Evolutionary conservation across 2,888 invertebrate genomes (phyloP), one percentile per base, ranked within the genome.

Genomic region (Achlya flavicornis): DNA sequence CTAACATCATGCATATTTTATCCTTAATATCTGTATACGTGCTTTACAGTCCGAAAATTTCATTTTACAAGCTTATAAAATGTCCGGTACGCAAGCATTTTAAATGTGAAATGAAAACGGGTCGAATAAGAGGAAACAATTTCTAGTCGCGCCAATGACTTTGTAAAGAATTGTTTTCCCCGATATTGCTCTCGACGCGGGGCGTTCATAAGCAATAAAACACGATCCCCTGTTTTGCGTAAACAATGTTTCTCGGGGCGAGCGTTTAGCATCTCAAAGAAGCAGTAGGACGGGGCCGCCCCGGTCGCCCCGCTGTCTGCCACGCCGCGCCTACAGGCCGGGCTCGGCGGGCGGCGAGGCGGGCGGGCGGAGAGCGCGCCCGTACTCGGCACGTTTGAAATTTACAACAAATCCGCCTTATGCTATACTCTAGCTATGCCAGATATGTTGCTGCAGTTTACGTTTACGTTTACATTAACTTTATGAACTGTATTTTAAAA

Each of bases 191-290:
- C 75, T 76, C 67, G 73, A 72, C 64, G 70, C 76, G 69, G 53
- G 65, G 76, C 75, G 74, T 82, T 84, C 76, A 82, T 84, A 83
- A 80, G 85, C 84, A 85, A 86, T 87, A 87, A 86, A 88, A 80
- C 73, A 78, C 72, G 76, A 77, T 74, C 75, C 78, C 73, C 79
- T 77, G 69, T 77, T 74, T 77, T 75, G 73, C 72, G 76, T 75
- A 83, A 86, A 85, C 87, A 86, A 79, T 82, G 83, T 85, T 82
- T 75, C 79, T 82, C 75, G 76, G 74, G 74, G 78, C 77, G 72
- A 81, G 72, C 75, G 82, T 81, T 88, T 87, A 85, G 81, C 85
- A 87, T 88, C 78, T 85, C 87, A 85, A 86, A 87, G 84, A 79
- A 78, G 69, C 71, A 70, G 71, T 73, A 73, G 66, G 71, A 76